Evolutionary conservation across 2,888 invertebrate genomes (phyloP).

Genomic region (Ornithoptera priamus): DNA sequence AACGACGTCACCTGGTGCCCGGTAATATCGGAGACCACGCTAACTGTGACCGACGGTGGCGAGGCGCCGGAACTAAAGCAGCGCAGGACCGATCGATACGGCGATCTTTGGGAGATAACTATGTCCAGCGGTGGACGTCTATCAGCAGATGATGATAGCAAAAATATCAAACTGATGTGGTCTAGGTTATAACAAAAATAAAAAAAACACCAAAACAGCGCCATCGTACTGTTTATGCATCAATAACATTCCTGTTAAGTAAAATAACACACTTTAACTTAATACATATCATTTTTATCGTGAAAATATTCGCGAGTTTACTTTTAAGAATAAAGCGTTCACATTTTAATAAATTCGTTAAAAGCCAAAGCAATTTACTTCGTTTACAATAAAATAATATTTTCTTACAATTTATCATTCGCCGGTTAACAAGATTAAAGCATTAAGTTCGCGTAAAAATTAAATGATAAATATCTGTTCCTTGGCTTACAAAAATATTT

Average conservation of each 20-base stretch:
- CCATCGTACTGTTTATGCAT: background rate
- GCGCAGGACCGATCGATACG: no score
- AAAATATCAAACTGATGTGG: no score
- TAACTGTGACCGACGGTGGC: no score
- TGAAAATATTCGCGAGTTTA: background rate
- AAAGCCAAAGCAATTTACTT: conserved; percentile 2
- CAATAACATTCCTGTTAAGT: background rate
- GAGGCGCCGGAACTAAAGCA: no score
- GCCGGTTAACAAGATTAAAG: conserved; percentile 16
- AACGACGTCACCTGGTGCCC: no score
- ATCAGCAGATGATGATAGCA: no score
- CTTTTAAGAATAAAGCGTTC: background rate
- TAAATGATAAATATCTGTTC: conserved; percentile 26
- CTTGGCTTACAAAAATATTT: conserved; percentile 23
- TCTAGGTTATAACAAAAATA: background rate
- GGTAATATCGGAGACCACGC: no score
- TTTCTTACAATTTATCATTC: conserved; percentile 13
- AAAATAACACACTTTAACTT: background rate
- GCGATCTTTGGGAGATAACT: no score
- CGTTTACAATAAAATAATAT: conserved; percentile 10
- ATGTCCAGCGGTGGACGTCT: no score
- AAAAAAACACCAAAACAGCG: background rate
- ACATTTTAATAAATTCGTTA: background rate
- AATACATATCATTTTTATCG: background rate
- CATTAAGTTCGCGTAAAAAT: conserved; percentile 23